These are phyloP conservation scores for Arge pagana DNA, from an alignment of 2,888 invertebrate genomes.

Conservation along the genomic window DNA sequence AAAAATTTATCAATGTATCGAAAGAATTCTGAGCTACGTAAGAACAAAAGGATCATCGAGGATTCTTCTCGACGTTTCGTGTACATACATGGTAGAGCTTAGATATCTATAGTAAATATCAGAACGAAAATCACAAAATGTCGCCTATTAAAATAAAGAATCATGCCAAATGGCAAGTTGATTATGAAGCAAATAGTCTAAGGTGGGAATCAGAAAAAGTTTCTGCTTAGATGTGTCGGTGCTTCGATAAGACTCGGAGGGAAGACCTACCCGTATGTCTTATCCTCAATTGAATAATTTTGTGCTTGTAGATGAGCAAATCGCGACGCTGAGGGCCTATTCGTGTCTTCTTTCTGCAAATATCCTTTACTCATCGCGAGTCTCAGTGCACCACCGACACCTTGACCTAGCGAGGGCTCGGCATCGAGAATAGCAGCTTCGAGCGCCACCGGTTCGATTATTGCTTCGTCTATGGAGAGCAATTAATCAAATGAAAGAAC, in stretches of 20 bases:
- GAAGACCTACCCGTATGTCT: constrained; percentile 66
- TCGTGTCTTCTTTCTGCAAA: constrained; percentile 79
- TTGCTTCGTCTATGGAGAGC: constrained; percentile 46
- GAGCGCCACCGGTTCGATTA: constrained; percentile 60
- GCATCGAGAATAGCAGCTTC: constrained; percentile 81
- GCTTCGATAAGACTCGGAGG: neutral
- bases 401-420: constrained; percentile 90
- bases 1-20: too few relatives aligned
- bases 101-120: neutral
- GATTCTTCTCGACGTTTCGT: too few relatives aligned
- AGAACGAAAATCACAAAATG: neutral
- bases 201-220: neutral
- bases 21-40: too few relatives aligned
- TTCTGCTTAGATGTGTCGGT: neutral
- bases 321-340: constrained; percentile 72
- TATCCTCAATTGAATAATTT: constrained; percentile 81
- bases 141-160: neutral
- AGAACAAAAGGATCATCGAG: too few relatives aligned
- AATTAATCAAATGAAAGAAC: too few relatives aligned
- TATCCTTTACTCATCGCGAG: constrained; percentile 94
- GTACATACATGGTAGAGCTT: too few relatives aligned
- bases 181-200: too few relatives aligned
- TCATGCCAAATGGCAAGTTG: neutral
- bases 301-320: constrained; percentile 78
- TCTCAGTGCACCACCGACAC: constrained; percentile 88